Percentiles rank a stretch among this genome's conserved stretches.
Conservation (phyloP, 2,113 vertebrate genomes). For the Phoenicopterus ruber region DNA sequence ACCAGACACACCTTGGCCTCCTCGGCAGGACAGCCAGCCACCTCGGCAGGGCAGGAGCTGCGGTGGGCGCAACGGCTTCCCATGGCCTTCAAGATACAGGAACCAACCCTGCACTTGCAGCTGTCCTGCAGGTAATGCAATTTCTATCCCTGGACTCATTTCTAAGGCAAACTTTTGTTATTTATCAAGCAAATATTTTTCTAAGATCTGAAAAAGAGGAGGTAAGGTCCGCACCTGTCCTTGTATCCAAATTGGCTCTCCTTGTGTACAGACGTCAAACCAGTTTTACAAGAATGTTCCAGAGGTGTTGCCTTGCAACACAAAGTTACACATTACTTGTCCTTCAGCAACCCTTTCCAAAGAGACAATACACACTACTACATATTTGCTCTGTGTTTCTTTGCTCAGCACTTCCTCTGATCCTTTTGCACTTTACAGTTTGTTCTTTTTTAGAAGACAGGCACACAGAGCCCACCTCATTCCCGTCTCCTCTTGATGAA, state of each 20-base stretch:
- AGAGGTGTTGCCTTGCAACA: constrained; percentile 16
- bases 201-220: neutral
- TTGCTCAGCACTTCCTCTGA: neutral
- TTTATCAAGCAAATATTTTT: neutral
- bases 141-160: neutral
- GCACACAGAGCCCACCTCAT: neutral
- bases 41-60: neutral
- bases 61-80: neutral
- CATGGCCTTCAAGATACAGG: accelerated
- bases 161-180: neutral
- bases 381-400: neutral
- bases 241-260: neutral
- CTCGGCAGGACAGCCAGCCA: neutral
- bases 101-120: neutral
- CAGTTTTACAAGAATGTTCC: constrained; percentile 46
- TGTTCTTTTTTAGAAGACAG: neutral
- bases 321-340: constrained; percentile 44
- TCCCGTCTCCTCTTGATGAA: neutral
- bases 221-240: neutral
- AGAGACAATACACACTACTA: neutral
- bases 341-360: constrained; percentile 18
- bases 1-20: neutral
- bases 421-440: neutral
- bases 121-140: neutral
- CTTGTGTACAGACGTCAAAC: neutral